Base-by-base conservation (phyloP, 2,797 vertebrate genomes). In the Pangasius krempfi region DNA sequence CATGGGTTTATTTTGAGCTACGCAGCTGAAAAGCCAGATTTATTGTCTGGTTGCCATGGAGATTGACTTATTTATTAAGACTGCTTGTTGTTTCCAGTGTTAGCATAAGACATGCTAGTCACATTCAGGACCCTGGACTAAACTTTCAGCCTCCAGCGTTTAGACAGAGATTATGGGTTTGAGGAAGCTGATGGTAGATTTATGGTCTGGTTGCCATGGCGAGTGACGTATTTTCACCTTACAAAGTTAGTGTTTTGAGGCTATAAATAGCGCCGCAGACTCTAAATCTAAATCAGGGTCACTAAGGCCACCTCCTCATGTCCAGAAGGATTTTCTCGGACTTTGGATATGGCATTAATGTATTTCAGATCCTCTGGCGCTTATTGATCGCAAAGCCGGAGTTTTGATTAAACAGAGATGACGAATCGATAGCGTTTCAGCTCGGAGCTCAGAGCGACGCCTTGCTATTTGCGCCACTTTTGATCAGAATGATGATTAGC, bases 231-330 rank as follows among this genome's bases (percentile, higher is more conserved):
- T 90, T 50, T 88, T 87, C 85, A 73, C 89, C 30, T 84, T 85
- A 86, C 90, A 54, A 75, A 89, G 93, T 89, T 92, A 91, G 62
- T 80, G 93, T 89, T 93, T 94, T 94, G 89, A 92, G 90, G 87
- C 92, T 91, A 92, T 93, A 93, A 94, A 89, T 91, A 95, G 93
- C 89, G 84, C 92, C 91, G 79, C 88, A 90, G 78, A 87, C 89
- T 91, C 94, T 91, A 92, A 92, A 90, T 93, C 90, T 94, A 88
- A 92, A 94, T 92, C 88, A 88, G 87, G 94, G 92, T 93, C 92
- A 83, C 90, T 87, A 30, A 87, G 88, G 90, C 93, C 92, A 93
- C 91, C 90, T 89, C 47, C 30, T 7, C 6, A 13, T 5, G 73
- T 88, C 79, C 56, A 30, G 88, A 54, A 60, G 60, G 78, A 89